Percentiles rank a stretch among this genome's conserved stretches.
These are phyloP conservation scores for Corythornis cristatus DNA, from an alignment of 2,113 vertebrate species.

Conservation along the genomic window DNA sequence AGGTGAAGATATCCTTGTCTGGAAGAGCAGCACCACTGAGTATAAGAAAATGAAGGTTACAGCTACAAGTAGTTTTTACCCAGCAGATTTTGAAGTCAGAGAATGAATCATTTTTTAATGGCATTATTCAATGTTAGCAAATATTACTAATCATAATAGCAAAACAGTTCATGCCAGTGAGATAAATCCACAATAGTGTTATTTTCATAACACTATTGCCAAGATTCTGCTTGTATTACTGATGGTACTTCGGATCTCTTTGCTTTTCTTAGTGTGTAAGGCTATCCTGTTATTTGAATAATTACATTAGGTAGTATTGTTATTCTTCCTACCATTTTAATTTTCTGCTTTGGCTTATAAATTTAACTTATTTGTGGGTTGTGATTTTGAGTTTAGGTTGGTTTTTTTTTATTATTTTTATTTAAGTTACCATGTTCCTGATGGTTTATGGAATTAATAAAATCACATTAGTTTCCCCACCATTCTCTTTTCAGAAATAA, in stretches of 20 bases:
- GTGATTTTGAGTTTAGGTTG: not conserved
- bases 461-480: not conserved
- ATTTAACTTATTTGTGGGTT: not conserved
- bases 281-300: not conserved
- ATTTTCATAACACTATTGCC: not conserved
- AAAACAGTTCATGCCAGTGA: not conserved
- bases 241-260: not conserved
- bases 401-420: not conserved
- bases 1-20: not conserved
- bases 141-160: not conserved
- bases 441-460: not conserved
- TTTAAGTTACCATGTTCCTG: not conserved
- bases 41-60: not conserved
- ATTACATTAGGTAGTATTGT: not conserved
- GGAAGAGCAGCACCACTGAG: not conserved
- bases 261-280: not conserved
- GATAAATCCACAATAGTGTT: not conserved
- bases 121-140: not conserved
- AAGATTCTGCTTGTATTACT: not conserved
- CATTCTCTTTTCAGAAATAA: not conserved
- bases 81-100: not conserved
- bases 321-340: not conserved
- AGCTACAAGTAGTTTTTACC: not conserved
- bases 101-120: not conserved
- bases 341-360: not conserved